phyloP scores from a whole-genome alignment of 2,888 invertebrate genomes.

The Tipula confusa region DNA sequence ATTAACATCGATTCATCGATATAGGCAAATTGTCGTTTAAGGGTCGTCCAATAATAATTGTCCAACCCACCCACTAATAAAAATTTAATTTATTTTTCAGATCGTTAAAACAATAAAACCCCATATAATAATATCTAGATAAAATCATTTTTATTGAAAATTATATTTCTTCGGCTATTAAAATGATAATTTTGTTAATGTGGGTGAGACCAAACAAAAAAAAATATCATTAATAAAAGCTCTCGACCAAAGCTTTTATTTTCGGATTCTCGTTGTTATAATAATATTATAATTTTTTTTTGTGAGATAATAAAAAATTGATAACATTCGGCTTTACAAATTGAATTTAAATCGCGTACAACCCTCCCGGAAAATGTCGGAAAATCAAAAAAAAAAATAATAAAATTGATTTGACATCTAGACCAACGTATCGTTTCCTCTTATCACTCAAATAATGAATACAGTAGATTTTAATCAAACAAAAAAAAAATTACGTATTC shows the following conservation, averaged over 20 bases:
- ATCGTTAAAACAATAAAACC: not conserved
- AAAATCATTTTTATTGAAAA: conserved; percentile 16
- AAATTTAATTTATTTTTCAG: conserved; percentile 12
- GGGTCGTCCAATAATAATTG: not conserved
- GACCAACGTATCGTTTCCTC: not conserved
- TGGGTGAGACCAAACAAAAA: not conserved
- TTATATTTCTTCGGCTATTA: conserved; percentile 12
- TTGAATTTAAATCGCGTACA: not conserved
- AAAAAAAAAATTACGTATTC: not conserved
- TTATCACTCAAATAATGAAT: not conserved
- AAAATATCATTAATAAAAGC: conserved; percentile 6
- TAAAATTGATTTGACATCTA: not conserved
- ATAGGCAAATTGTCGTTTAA: not conserved
- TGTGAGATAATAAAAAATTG: not conserved
- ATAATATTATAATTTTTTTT: not conserved
- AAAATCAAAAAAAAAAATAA: too few species aligned
- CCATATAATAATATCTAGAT: not conserved
- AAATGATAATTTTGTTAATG: conserved; percentile 12
- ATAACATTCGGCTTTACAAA: not conserved
- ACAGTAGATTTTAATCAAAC: not conserved
- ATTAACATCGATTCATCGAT: not conserved
- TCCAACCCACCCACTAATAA: conserved; percentile 1
- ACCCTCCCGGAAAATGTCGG: not conserved
- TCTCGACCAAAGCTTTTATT: not conserved
- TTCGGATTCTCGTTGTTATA: not conserved